Base-by-base conservation (phyloP, 1,140 invertebrate species). In the Drosophila kurseongensis region DNA sequence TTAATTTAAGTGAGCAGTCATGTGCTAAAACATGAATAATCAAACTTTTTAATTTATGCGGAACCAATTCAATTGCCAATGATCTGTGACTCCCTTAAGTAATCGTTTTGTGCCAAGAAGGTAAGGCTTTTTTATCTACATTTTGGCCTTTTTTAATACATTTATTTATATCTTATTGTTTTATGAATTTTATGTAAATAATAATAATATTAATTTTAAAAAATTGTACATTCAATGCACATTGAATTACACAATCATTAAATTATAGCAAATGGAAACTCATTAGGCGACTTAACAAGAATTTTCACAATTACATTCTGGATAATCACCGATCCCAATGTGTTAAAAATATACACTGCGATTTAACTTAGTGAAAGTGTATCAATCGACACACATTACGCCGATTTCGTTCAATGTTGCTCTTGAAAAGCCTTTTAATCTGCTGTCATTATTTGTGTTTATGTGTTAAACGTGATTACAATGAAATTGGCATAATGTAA, bases 401-500 rank as follows among this genome's bases (percentile, higher is more conserved):
- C 44, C 42, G 78, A 68, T 74, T 75, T 29, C n/a, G 32, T 50
- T 13, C 16, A 61, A 78, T 78, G 36, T 62, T 57, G 42, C 56
- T 52, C 36, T 52, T 56, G 55, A 52, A 35, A 68, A 51, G 12
- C 29, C 38, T 61, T 75, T 76, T 23, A 72, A 50, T 74, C 51
- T 58, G 47, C 16, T 60, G 35, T 18, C 12, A 69, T 58, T 71
- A 57, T 69, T 54, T 57, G 50, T 27, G 35, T 57, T 59, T 47
- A 29, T 60, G 41, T 63, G 60, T 44, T 45, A 68, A 82, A 84
- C 81, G 81, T 84, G 81, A 85, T 85, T 61, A 72, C 45, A 68
- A 86, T 81, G 44, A 60, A 60, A 67, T 60, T 60, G 47, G 16
- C 47, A 35, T 55, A 14, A 47, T 51, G 13, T 47, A 63, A 54